Evolutionary conservation across 1,140 invertebrate genomes (phyloP).

Genomic region (Tigriopus japonicus): DNA sequence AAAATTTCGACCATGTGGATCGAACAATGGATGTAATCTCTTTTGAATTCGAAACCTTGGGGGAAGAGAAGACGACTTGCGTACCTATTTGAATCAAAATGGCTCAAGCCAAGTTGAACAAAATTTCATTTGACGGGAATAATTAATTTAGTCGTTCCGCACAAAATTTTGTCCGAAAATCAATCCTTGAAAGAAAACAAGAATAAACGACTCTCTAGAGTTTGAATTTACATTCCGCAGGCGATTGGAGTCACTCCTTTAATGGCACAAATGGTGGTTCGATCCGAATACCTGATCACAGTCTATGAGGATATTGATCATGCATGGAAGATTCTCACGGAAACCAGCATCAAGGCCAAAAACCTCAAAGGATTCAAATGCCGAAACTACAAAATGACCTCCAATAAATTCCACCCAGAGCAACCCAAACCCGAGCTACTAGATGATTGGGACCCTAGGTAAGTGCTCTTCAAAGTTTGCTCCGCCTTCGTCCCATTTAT

Average conservation of each 20-base stretch:
- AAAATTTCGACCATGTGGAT: no score
- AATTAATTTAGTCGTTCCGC: no score
- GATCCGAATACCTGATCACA: not conserved
- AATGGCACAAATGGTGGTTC: not conserved
- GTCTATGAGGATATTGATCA: not conserved
- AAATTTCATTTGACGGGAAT: no score
- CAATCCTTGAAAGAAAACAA: no score
- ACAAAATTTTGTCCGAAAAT: no score
- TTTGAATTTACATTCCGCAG: not conserved
- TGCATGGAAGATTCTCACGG: not conserved
- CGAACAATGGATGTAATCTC: no score
- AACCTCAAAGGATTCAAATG: not conserved
- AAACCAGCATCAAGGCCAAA: not conserved
- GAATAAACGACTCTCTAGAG: no score
- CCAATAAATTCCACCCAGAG: not conserved
- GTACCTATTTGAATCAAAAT: no score
- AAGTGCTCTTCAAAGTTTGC: not conserved
- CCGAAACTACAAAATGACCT: not conserved
- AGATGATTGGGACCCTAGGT: not conserved
- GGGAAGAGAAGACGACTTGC: no score
- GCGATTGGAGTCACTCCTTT: not conserved
- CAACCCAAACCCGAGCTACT: not conserved
- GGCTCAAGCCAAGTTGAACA: no score
- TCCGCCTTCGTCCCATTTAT: no score
- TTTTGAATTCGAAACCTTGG: no score